phyloP scores from a whole-genome alignment of 2,113 vertebrate species.

The Astur gentilis region DNA sequence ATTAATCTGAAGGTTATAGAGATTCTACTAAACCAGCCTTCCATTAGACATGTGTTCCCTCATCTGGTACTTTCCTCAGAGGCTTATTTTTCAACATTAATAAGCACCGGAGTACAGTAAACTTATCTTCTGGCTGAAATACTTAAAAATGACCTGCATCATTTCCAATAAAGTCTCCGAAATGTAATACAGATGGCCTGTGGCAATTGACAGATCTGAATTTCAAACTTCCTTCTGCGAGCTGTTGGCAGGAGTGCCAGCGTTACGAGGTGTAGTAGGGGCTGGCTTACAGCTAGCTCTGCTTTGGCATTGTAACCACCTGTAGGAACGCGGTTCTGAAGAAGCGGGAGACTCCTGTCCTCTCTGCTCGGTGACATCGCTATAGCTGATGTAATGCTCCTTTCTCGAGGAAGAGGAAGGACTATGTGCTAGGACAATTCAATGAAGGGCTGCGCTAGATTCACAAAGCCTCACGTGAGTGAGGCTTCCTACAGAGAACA shows the following conservation, averaged over 20 bases:
- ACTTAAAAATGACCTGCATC: not conserved
- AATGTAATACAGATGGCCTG: not conserved
- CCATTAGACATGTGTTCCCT: slow-evolving; percentile 30
- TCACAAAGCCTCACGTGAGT: not conserved
- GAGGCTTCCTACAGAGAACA: not conserved
- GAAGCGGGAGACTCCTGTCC: not conserved
- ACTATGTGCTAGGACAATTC: no score
- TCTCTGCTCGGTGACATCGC: not conserved
- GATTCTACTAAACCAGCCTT: slow-evolving; percentile 22
- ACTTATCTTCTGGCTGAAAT: slow-evolving; percentile 10
- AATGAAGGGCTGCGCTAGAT: not conserved
- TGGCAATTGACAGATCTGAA: not conserved
- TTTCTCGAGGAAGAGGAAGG: not conserved
- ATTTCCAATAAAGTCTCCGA: not conserved
- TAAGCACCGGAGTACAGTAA: not conserved
- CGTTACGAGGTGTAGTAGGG: accelerated
- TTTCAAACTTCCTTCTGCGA: not conserved
- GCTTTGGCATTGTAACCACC: not conserved
- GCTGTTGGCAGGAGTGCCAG: not conserved
- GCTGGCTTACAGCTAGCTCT: not conserved
- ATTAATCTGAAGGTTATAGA: slow-evolving; percentile 48
- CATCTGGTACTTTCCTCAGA: not conserved
- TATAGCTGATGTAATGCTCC: not conserved
- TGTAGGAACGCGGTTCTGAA: not conserved
- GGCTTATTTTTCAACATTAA: slow-evolving; percentile 43